Percentiles rank a stretch among this genome's conserved stretches.
Evolutionary conservation across 2,113 vertebrate genomes (phyloP).

Genomic region (Mirounga angustirostris): DNA sequence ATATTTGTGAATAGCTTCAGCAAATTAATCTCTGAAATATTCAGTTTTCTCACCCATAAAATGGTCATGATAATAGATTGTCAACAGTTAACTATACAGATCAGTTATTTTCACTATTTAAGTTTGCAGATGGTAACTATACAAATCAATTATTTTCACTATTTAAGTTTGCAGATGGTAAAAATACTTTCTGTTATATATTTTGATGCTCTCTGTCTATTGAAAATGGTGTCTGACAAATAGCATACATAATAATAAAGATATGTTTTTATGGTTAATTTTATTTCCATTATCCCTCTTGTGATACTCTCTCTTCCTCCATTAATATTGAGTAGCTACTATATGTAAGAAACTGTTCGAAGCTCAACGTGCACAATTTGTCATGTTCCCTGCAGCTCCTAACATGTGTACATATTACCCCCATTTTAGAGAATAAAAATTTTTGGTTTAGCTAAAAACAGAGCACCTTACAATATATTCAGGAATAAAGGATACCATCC

Average conservation of each 20-base stretch:
- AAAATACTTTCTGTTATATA: neutral
- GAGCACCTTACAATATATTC: neutral
- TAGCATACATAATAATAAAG: neutral
- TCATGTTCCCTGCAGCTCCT: neutral
- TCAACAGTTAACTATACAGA: neutral
- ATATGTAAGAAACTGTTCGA: neutral
- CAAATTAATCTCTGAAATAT: neutral
- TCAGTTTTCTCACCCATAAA: neutral
- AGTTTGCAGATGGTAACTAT: neutral
- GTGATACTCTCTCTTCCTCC: neutral
- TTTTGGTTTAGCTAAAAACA: neutral
- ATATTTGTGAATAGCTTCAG: neutral
- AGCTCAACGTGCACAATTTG: neutral
- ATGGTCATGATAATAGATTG: neutral
- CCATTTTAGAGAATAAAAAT: neutral
- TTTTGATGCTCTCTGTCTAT: neutral
- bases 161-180: neutral
- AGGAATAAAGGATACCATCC: neutral
- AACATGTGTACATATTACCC: neutral
- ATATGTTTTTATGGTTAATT: neutral
- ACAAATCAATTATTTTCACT: neutral
- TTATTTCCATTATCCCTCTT: neutral
- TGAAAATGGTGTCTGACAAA: neutral
- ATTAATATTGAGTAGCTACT: neutral
- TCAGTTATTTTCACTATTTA: neutral